Percentiles rank a stretch among this genome's conserved stretches.
phyloP scores from a whole-genome alignment of 2,797 vertebrate genomes.

The Mus minutoides region DNA sequence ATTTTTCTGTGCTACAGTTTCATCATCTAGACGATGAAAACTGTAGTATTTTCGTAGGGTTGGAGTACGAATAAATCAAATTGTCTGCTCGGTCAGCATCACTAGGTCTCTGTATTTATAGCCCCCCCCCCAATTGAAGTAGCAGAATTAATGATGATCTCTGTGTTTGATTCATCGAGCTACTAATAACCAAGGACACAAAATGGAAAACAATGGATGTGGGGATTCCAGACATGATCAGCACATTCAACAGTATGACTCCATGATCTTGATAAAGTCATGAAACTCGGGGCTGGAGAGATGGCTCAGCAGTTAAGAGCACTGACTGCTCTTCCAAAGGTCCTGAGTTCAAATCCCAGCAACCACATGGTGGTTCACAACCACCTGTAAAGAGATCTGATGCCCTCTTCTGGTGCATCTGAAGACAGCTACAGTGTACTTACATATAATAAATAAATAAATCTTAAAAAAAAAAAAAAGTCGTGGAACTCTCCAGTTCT shows the following conservation, averaged over 20 bases:
- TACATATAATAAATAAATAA: no score
- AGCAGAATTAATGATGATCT: background rate
- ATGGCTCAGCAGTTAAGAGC: no score
- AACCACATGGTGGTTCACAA: no score
- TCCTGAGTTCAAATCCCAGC: no score
- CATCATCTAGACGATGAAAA: background rate
- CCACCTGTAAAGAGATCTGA: no score
- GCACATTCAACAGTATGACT: background rate
- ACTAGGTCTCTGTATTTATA: background rate
- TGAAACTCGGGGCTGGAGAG: background rate
- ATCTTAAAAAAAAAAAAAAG: background rate
- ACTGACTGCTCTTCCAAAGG: no score
- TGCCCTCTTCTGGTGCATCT: no score
- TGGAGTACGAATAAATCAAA: constrained; percentile 28
- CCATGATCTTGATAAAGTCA: background rate
- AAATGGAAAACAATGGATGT: background rate
- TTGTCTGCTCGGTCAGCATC: background rate
- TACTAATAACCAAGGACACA: background rate
- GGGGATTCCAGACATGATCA: background rate
- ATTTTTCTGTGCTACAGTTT: background rate
- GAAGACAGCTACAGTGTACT: no score
- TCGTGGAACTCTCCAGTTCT: background rate
- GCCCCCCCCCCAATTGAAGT: background rate
- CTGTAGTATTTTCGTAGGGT: background rate
- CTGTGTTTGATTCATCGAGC: background rate